These are phyloP conservation scores for Macrosoma leucophasiata DNA, from an alignment of 2,888 invertebrate genomes.

Conservation along the genomic window DNA sequence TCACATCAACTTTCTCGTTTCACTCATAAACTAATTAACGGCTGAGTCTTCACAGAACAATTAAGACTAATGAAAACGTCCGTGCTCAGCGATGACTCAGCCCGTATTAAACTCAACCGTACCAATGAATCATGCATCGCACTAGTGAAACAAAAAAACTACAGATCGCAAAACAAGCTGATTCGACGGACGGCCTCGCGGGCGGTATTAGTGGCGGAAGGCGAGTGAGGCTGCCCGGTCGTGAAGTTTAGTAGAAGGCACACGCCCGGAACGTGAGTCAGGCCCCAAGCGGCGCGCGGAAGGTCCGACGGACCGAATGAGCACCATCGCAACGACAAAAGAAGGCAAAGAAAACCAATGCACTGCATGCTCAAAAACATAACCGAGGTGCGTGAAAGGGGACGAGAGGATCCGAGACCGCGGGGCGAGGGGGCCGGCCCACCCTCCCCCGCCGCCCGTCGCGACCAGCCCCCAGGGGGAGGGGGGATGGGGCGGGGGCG, in stretches of 20 bases:
- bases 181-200: constrained; percentile 14
- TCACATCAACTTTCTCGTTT: too few relatives aligned
- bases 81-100: constrained; percentile 8
- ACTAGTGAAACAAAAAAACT: constrained; percentile 27
- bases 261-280: constrained; percentile 1
- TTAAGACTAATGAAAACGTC: constrained; percentile 10
- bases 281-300: constrained; percentile 11
- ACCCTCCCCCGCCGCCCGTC: constrained; percentile 3
- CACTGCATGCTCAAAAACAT: constrained; percentile 47
- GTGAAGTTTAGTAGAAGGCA: constrained; percentile 17
- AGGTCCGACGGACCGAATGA: constrained; percentile 10
- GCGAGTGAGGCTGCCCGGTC: constrained; percentile 6
- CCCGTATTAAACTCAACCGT: constrained; percentile 15
- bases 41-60: too few relatives aligned
- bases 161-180: constrained; percentile 27
- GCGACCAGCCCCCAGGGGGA: constrained; percentile 42
- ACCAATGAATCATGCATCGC: constrained; percentile 31
- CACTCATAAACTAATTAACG: too few relatives aligned
- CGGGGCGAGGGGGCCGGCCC: constrained; percentile 25
- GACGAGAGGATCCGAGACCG: constrained; percentile 41
- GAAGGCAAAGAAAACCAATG: constrained; percentile 36
- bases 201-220: constrained; percentile 15
- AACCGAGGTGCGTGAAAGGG: constrained; percentile 42
- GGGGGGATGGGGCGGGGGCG: not conserved
- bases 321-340: constrained; percentile 20